Conservation (phyloP, 2,888 invertebrate genomes). For the Syrista parreyssii region DNA sequence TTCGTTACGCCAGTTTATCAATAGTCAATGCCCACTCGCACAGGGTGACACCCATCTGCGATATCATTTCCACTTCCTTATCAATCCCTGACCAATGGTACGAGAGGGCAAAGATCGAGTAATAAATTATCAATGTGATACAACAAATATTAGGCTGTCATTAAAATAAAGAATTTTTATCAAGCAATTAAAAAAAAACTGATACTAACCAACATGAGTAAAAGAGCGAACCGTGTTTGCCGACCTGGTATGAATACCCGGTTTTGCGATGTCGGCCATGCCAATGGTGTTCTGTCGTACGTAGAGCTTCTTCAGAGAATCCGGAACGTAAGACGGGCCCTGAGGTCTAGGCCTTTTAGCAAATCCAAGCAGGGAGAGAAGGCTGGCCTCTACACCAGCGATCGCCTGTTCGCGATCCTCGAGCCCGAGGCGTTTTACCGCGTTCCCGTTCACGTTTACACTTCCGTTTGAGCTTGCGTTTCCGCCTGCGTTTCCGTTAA, state of each 20-base stretch:
- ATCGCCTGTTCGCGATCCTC: conserved; percentile 60
- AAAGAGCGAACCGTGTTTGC: conserved; percentile 90
- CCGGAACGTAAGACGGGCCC: conserved; percentile 74
- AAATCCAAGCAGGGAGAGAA: conserved; percentile 75
- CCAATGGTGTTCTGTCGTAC: conserved; percentile 74
- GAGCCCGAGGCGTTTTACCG: conserved; percentile 38
- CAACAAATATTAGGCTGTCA: neutral
- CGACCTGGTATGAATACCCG: conserved; percentile 77
- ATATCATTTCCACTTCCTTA: neutral
- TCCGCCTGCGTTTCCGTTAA: neutral
- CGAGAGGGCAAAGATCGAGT: neutral
- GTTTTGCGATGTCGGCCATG: conserved; percentile 75
- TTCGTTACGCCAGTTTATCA: neutral
- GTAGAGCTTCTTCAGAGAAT: conserved; percentile 85
- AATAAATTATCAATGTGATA: neutral
- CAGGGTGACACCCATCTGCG: neutral
- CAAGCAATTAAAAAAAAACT: conserved; percentile 25
- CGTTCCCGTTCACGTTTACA: conserved; percentile 64
- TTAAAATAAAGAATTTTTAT: neutral
- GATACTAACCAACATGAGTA: conserved; percentile 78
- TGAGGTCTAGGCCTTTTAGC: conserved; percentile 69
- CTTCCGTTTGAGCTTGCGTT: conserved; percentile 68
- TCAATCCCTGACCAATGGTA: neutral
- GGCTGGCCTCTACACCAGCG: conserved; percentile 69
- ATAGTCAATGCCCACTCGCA: neutral